A percentile compares a stretch with the other conserved stretches of the same genome.
Evolutionary conservation across 23 tunicate genomes (phyloP).

Genomic region (Clavelina lepadiformis): DNA sequence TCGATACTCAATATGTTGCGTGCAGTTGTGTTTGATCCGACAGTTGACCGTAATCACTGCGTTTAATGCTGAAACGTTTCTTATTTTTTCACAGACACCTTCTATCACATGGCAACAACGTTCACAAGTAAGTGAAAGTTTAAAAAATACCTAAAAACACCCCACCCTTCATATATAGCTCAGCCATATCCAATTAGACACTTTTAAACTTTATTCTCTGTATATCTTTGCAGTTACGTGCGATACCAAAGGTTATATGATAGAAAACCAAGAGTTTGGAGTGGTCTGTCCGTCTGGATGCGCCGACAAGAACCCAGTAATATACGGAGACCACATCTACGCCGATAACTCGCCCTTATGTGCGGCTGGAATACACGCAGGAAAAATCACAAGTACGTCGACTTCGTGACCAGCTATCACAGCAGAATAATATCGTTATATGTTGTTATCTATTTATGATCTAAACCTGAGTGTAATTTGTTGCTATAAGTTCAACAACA

Average conservation of each 20-base stretch:
- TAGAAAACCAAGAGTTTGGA: neutral
- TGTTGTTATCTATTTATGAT: too few relatives aligned
- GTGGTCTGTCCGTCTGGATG: slow-evolving; percentile 29
- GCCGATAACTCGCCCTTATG: slow-evolving; percentile 28
- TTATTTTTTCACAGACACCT: neutral
- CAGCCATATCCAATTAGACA: too few relatives aligned
- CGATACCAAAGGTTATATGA: neutral
- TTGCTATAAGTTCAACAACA: too few relatives aligned
- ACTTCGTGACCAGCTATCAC: too few relatives aligned
- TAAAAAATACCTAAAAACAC: too few relatives aligned
- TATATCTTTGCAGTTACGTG: neutral
- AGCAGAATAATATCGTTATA: too few relatives aligned
- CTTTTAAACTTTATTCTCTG: neutral
- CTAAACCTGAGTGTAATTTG: too few relatives aligned
- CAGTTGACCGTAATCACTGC: neutral
- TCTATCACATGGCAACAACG: neutral
- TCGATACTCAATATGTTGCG: too few relatives aligned
- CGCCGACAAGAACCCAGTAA: neutral
- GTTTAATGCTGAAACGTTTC: neutral
- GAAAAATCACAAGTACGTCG: slow-evolving; percentile 23
- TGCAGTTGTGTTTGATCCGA: too few relatives aligned
- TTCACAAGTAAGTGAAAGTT: neutral
- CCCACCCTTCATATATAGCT: too few relatives aligned
- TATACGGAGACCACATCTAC: slow-evolving; percentile 27
- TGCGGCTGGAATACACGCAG: slow-evolving; percentile 27